Conservation (phyloP, 1,140 invertebrate species). For the Bombus soroeensis region DNA sequence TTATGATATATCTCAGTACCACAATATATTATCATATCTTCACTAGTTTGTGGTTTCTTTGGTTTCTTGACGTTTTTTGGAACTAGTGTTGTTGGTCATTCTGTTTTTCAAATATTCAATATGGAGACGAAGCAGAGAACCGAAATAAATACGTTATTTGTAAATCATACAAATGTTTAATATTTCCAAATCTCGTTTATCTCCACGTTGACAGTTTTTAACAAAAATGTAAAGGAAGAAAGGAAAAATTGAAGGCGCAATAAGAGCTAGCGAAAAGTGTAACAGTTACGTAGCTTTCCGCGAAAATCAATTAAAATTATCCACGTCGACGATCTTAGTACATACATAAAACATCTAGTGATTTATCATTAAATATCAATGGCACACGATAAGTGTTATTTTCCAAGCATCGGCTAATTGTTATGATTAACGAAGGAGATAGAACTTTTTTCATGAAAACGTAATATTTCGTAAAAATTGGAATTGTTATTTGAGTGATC, state of each 20-base stretch:
- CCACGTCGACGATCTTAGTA: background rate
- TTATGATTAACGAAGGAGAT: background rate
- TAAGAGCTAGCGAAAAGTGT: background rate
- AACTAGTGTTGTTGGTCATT: too few species aligned
- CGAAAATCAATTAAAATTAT: conserved; percentile 21
- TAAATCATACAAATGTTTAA: background rate
- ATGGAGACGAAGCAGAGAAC: background rate
- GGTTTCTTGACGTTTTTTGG: too few species aligned
- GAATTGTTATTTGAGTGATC: background rate
- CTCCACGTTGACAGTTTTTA: too few species aligned
- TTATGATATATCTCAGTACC: too few species aligned
- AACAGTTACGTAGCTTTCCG: background rate
- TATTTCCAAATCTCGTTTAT: background rate
- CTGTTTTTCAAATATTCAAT: too few species aligned
- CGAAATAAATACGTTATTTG: background rate
- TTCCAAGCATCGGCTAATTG: background rate
- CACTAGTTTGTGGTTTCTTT: too few species aligned
- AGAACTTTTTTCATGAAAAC: background rate
- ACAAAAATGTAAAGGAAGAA: background rate
- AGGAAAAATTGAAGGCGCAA: background rate
- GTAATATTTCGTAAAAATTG: too few species aligned
- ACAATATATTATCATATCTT: too few species aligned
- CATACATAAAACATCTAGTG: background rate
- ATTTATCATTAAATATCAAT: conserved; percentile 1
- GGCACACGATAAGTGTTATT: background rate